Conservation (phyloP, 2,113 vertebrate species). For the Oreocharis arfaki region DNA sequence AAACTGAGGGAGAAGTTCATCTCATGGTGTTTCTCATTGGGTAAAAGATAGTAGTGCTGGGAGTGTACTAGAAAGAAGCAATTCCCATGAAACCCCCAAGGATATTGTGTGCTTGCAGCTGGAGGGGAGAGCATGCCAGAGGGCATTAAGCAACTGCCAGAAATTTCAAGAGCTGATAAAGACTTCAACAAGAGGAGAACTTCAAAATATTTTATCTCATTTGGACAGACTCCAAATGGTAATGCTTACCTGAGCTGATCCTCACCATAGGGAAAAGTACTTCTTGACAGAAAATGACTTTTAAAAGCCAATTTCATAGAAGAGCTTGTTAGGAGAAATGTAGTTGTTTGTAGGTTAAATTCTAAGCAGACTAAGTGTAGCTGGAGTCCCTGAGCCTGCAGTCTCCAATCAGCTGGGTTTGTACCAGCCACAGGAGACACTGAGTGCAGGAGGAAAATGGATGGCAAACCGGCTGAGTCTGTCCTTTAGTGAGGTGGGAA, state of each 20-base stretch:
- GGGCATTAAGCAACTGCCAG: constrained; percentile 7
- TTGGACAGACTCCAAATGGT: not conserved
- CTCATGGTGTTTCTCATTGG: not conserved
- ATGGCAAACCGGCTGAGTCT: not conserved
- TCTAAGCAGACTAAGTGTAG: not conserved
- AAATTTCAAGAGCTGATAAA: not conserved
- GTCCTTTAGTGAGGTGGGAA: not conserved
- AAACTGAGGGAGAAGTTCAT: not conserved
- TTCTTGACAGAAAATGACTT: not conserved
- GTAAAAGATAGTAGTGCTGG: not conserved
- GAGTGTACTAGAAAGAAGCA: not conserved
- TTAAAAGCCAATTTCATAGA: not conserved
- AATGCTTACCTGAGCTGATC: constrained; percentile 12
- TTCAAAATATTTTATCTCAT: not conserved
- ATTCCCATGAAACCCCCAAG: not conserved
- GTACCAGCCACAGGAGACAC: not conserved
- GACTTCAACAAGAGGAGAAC: not conserved
- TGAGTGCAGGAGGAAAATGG: not conserved
- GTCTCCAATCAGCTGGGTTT: not conserved
- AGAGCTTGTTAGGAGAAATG: not conserved
- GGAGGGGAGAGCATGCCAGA: not conserved
- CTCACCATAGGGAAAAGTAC: no score
- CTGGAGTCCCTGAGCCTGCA: not conserved
- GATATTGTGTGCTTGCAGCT: not conserved
- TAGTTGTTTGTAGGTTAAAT: not conserved